These are phyloP conservation scores for Drosophila funebris DNA, from an alignment of 1,140 invertebrate species.

Conservation along the genomic window DNA sequence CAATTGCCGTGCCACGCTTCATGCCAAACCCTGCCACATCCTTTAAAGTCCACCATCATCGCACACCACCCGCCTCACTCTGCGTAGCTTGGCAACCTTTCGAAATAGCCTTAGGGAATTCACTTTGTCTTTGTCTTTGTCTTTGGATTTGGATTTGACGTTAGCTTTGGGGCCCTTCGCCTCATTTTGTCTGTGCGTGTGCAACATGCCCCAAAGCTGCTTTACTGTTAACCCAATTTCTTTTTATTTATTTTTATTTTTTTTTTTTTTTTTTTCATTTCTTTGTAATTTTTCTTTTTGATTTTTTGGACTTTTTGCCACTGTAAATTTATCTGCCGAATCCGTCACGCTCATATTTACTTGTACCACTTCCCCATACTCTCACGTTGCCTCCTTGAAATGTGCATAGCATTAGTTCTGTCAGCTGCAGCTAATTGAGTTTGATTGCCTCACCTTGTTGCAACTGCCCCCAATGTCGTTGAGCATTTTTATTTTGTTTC, in stretches of 20 bases:
- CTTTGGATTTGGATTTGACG: background rate
- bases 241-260: no score
- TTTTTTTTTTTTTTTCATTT: background rate
- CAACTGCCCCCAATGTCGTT: background rate
- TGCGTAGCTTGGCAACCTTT: background rate
- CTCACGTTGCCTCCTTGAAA: background rate
- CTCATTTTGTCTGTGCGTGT: conserved; percentile 4
- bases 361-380: no score
- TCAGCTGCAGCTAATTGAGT: conserved; percentile 13
- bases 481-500: background rate
- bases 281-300: background rate
- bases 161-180: background rate
- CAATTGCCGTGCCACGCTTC: conserved; percentile 50
- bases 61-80: background rate
- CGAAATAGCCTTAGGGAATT: conserved; percentile 8
- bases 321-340: background rate
- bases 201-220: conserved; percentile 11
- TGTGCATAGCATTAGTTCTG: background rate
- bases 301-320: no score
- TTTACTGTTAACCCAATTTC: conserved; percentile 55
- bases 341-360: conserved; percentile 10
- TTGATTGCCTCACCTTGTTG: conserved; percentile 5
- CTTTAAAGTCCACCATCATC: background rate
- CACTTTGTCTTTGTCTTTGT: conserved; percentile 32
- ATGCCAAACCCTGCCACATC: conserved; percentile 5